Conservation (phyloP, 2,797 vertebrate species). For the Neopelma chrysocephalum region DNA sequence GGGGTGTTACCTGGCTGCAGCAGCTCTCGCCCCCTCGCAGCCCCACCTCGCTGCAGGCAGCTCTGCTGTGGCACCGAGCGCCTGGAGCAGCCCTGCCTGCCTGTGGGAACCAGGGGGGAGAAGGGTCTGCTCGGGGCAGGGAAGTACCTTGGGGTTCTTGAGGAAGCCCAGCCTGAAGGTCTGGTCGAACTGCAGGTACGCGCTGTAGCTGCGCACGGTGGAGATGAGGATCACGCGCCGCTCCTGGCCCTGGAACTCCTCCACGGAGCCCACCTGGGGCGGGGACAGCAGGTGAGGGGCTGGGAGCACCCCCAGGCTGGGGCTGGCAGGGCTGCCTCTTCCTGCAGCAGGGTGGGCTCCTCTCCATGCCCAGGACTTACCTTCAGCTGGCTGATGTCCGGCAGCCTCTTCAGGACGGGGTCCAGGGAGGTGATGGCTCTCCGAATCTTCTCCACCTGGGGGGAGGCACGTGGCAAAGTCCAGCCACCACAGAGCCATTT, state of each 20-base stretch:
- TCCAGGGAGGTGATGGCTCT: constrained; percentile 76
- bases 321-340: not conserved
- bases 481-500: not conserved
- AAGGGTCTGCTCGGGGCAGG: fast-evolving
- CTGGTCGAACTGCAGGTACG: constrained; percentile 77
- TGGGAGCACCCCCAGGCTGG: not conserved
- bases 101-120: not conserved
- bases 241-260: constrained; percentile 97
- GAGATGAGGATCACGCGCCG: constrained; percentile 88
- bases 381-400: constrained; percentile 80
- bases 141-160: constrained; percentile 86
- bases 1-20: not conserved
- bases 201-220: constrained; percentile 85
- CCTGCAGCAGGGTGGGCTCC: not conserved
- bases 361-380: constrained; percentile 31
- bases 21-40: fast-evolving
- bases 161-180: constrained; percentile 90
- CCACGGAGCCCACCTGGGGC: constrained; percentile 91
- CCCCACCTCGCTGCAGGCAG: not conserved
- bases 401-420: constrained; percentile 67
- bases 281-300: not conserved
- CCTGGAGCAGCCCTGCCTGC: not conserved
- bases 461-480: not conserved
- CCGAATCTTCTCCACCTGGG: constrained; percentile 91
- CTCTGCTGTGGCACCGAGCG: not conserved